A percentile compares a stretch with the other conserved stretches of the same genome.
Conservation (phyloP, 2,888 invertebrate genomes). For the Nesidiocoris tenuis region DNA sequence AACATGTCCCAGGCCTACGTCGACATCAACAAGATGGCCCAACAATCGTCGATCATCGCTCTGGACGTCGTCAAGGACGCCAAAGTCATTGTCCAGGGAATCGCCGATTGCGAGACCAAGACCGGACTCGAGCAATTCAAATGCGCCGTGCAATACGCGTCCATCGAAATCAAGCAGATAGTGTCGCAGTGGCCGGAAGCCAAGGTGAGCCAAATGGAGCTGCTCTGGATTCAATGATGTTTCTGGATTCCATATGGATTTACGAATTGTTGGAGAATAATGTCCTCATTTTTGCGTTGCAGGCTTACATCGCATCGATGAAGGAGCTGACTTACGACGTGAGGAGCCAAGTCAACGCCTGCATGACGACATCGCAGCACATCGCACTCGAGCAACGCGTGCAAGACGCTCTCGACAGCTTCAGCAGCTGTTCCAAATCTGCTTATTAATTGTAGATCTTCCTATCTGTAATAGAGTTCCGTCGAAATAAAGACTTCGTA, state of each 20-base stretch:
- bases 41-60: slow-evolving; percentile 3
- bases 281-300: no score
- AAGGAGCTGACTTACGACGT: background rate
- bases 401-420: slow-evolving; percentile 11
- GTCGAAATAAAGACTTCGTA: no score
- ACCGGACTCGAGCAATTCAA: slow-evolving; percentile 10
- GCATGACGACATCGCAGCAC: slow-evolving; percentile 5
- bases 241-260: no score
- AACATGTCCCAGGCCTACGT: slow-evolving; percentile 20
- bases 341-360: slow-evolving; percentile 9
- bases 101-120: slow-evolving; percentile 9
- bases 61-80: slow-evolving; percentile 14
- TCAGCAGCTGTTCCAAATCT: slow-evolving; percentile 3
- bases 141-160: slow-evolving; percentile 11
- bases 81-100: slow-evolving; percentile 13
- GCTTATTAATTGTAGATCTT: no score
- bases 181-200: slow-evolving; percentile 29
- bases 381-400: slow-evolving; percentile 1
- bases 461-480: no score
- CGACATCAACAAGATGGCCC: slow-evolving; percentile 20
- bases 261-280: no score
- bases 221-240: no score
- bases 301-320: slow-evolving; percentile 11
- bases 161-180: background rate
- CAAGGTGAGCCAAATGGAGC: slow-evolving; percentile 19